A percentile compares a stretch with the other conserved stretches of the same genome.
phyloP scores from a whole-genome alignment of 2,113 vertebrate genomes.

The Poeciliopsis prolifica region DNA sequence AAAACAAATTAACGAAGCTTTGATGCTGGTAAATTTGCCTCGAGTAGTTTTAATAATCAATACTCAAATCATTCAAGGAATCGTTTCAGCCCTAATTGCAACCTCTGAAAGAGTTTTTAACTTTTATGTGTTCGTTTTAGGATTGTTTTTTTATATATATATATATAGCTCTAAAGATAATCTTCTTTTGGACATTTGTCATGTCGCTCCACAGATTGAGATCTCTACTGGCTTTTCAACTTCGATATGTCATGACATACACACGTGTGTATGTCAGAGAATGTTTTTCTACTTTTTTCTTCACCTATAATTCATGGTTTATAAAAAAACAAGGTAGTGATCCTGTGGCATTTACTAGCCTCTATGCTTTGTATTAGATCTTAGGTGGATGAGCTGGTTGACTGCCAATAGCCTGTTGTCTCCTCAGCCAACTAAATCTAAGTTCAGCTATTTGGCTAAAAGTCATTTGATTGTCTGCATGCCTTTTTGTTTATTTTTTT shows the following conservation, averaged over 20 bases:
- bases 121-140: background rate
- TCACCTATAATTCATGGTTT: constrained; percentile 25
- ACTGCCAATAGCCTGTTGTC: constrained; percentile 20
- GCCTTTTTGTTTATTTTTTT: constrained; percentile 14
- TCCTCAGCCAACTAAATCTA: constrained; percentile 32
- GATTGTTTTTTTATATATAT: too few species aligned
- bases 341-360: constrained; percentile 38
- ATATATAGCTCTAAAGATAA: constrained; percentile 2
- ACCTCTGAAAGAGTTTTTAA: background rate
- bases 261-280: constrained; percentile 15
- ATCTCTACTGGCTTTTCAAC: constrained; percentile 12
- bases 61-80: too few species aligned
- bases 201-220: background rate
- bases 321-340: constrained; percentile 47
- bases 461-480: constrained; percentile 27
- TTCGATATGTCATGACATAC: background rate
- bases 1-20: too few species aligned
- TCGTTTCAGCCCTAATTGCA: background rate
- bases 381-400: constrained; percentile 24
- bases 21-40: too few species aligned
- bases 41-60: too few species aligned
- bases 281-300: constrained; percentile 30
- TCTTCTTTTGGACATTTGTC: background rate
- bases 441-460: constrained; percentile 28
- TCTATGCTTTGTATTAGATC: constrained; percentile 40